Evolutionary conservation across 2,888 invertebrate species (phyloP).

Genomic region (Trichopria drosophilae): DNA sequence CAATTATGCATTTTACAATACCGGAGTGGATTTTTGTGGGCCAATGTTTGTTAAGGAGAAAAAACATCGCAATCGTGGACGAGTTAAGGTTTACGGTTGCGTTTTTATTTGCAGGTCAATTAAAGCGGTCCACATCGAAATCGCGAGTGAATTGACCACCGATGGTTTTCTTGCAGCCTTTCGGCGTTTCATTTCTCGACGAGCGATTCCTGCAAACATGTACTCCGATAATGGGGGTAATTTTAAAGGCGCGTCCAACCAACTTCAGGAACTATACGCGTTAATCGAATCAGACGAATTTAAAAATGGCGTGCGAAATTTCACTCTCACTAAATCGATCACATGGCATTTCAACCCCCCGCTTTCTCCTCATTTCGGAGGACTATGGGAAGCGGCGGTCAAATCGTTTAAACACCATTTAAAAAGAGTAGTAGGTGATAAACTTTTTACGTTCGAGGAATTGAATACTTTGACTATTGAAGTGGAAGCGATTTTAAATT

Average conservation of each 20-base stretch:
- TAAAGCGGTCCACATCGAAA: too few relatives aligned
- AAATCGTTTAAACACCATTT: constrained; percentile 45
- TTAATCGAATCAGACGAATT: constrained; percentile 16
- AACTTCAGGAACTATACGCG: constrained; percentile 23
- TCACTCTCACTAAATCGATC: not conserved
- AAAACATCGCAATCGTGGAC: too few relatives aligned
- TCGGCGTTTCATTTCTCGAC: not conserved
- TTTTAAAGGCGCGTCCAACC: constrained; percentile 6
- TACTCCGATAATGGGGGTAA: not conserved
- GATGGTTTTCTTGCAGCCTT: not conserved
- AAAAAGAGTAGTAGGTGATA: constrained; percentile 33
- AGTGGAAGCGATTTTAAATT: constrained; percentile 37
- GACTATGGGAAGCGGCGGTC: constrained; percentile 44
- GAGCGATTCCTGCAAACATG: too few relatives aligned
- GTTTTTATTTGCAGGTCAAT: too few relatives aligned
- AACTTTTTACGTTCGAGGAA: too few relatives aligned
- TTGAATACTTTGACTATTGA: too few relatives aligned
- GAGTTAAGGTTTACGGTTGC: too few relatives aligned
- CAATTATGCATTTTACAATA: too few relatives aligned
- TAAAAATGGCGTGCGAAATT: not conserved
- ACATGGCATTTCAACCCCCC: constrained; percentile 40
- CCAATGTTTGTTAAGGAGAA: too few relatives aligned
- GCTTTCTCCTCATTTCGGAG: constrained; percentile 39
- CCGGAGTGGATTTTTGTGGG: too few relatives aligned
- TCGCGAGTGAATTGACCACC: not conserved